Percentiles rank a stretch among this genome's conserved stretches.
Conservation (phyloP, 1,140 invertebrate species). For the Chymomyza costata region DNA sequence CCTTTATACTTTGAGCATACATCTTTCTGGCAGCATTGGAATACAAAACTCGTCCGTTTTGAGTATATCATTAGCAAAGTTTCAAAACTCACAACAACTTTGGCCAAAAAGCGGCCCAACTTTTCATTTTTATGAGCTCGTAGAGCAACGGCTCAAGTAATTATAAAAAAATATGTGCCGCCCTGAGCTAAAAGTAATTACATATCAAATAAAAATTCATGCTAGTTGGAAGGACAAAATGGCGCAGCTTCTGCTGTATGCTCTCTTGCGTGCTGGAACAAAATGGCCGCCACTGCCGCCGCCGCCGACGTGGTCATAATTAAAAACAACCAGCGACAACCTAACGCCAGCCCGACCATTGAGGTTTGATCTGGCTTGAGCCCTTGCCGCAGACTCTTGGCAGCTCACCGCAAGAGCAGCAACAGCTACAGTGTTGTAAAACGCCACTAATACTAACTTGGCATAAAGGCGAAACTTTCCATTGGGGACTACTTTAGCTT, state of each 20-base stretch:
- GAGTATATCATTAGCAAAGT: constrained; percentile 41
- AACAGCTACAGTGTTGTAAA: constrained; percentile 8
- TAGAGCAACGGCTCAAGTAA: constrained; percentile 36
- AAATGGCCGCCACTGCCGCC: constrained; percentile 19
- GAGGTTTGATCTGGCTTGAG: constrained; percentile 13
- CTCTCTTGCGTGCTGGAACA: no score
- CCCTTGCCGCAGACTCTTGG: neutral
- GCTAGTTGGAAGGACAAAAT: constrained; percentile 44
- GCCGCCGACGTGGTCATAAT: constrained; percentile 36
- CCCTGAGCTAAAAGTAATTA: constrained; percentile 55
- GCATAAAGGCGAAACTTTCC: constrained; percentile 57
- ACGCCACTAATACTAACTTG: neutral
- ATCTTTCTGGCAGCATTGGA: no score
- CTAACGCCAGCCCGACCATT: constrained; percentile 34
- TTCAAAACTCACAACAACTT: constrained; percentile 38
- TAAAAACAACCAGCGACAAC: constrained; percentile 53
- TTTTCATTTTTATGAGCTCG: constrained; percentile 36
- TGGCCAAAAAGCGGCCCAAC: constrained; percentile 28
- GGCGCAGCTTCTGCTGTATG: no score
- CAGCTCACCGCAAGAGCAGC: constrained; percentile 6
- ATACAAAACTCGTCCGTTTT: constrained; percentile 5
- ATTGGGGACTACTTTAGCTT: constrained; percentile 63
- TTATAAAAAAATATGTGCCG: constrained; percentile 63
- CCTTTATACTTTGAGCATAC: no score
- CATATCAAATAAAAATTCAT: constrained; percentile 68